Evolutionary conservation across 2,888 invertebrate species (phyloP), one percentile per base, ranked within the genome.

Genomic region (Tiliacea citrago): DNA sequence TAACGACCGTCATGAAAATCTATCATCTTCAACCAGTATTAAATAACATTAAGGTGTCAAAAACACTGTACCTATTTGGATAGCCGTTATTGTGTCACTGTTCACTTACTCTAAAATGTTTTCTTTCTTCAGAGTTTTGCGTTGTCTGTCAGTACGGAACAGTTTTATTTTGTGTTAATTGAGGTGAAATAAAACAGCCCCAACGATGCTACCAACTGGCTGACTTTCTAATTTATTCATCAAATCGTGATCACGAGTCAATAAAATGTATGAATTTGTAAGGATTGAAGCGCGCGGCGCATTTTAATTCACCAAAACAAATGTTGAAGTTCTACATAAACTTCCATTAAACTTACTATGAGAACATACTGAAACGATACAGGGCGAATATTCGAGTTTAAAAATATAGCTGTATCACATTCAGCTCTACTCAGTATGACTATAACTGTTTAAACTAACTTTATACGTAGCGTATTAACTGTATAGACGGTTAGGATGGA

Each of bases 391-490:
- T 62, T 57, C 16, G 2, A 81, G 7, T 39, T 39, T 57, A 57
- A 74, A 62, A 62, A 76, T 77, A 61, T 57, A 67, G 35, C 39
- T 24, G 42, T 75, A n/a, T 35, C 39, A 58, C 47, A 68, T 68
- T 65, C 18, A 76, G 68, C 68, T 68, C 62, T 47, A 35, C 62
- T 58, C 49, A 13, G 35, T 58, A n/a, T 58, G 58, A 42, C 29
- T 77, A 47, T 65, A 61, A 60, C 49, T 58, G 57, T 61, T 77
- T 49, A 45, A 68, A 60, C 24, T 63, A 42, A 82, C 51, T 77
- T 49, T 68, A 65, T 58, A 63, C 13, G 55, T 75, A 75, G 39
- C 55, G 39, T 10, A 51, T 60, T 83, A 68, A 79, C 67, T 60
- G 58, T 51, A 51, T 49, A 18, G 16, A 60, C 5, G 55, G 24